phyloP scores from a whole-genome alignment of 2,888 invertebrate species.

The Ichneumon xanthorius region DNA sequence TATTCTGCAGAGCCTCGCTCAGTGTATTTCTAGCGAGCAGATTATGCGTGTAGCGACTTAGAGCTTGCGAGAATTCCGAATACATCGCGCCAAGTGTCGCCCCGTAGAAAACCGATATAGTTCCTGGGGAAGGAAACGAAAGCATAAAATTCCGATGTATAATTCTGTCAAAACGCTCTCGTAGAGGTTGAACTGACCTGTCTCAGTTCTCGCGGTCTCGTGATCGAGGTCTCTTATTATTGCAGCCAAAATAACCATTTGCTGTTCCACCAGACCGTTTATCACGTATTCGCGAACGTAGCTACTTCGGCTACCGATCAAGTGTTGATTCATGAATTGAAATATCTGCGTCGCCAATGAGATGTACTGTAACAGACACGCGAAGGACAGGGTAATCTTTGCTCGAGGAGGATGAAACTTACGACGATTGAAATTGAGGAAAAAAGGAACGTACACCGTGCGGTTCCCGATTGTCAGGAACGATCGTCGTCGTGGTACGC shows the following conservation, averaged over 20 bases:
- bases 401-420: slow-evolving; percentile 12
- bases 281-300: slow-evolving; percentile 89
- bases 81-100: slow-evolving; percentile 90
- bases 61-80: slow-evolving; percentile 91
- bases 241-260: slow-evolving; percentile 94
- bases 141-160: not conserved
- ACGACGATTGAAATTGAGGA: slow-evolving; percentile 28
- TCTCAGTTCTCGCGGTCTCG: slow-evolving; percentile 94
- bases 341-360: slow-evolving; percentile 95
- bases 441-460: slow-evolving; percentile 86
- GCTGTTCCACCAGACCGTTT: slow-evolving; percentile 92
- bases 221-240: slow-evolving; percentile 96
- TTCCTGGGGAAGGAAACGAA: slow-evolving; percentile 84
- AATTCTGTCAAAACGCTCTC: not conserved
- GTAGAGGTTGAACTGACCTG: slow-evolving; percentile 83
- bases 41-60: slow-evolving; percentile 92
- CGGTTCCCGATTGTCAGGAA: slow-evolving; percentile 92
- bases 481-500: slow-evolving; percentile 87
- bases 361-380: slow-evolving; percentile 89
- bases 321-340: slow-evolving; percentile 93
- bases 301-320: slow-evolving; percentile 91
- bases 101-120: slow-evolving; percentile 91
- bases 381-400: not conserved
- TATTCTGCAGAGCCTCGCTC: slow-evolving; percentile 89
- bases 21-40: slow-evolving; percentile 90